Conservation (phyloP, 2,888 invertebrate species). For the Rhagophthalmus giganteus region DNA sequence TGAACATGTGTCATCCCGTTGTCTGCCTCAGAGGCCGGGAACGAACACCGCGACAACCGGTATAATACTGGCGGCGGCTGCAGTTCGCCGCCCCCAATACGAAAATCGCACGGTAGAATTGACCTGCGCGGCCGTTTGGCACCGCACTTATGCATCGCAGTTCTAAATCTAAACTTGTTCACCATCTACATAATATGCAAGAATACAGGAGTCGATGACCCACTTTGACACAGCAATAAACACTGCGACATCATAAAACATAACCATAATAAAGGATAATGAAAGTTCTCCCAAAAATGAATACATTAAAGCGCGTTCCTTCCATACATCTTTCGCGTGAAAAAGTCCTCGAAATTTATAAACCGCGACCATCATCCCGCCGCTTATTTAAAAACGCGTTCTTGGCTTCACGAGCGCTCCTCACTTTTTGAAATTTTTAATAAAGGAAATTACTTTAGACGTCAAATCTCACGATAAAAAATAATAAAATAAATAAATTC, state of each 20-base stretch:
- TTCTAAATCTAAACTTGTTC: slow-evolving; percentile 25
- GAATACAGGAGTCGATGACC: slow-evolving; percentile 23
- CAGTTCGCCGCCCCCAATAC: slow-evolving; percentile 38
- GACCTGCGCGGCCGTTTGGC: slow-evolving; percentile 39
- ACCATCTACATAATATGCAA: slow-evolving; percentile 15
- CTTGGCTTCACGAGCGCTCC: too few relatives aligned
- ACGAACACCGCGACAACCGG: slow-evolving; percentile 28
- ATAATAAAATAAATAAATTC: neutral
- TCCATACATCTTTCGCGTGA: too few relatives aligned
- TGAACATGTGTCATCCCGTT: slow-evolving; percentile 44
- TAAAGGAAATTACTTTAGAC: too few relatives aligned
- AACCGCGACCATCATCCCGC: too few relatives aligned
- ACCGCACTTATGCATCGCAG: slow-evolving; percentile 16
- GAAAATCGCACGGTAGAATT: slow-evolving; percentile 28
- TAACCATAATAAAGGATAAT: slow-evolving; percentile 14
- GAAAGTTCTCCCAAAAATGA: slow-evolving; percentile 2
- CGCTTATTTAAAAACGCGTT: too few relatives aligned
- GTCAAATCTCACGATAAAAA: too few relatives aligned
- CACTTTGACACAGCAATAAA: slow-evolving; percentile 10
- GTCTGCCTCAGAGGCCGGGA: slow-evolving; percentile 21
- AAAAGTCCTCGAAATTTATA: too few relatives aligned
- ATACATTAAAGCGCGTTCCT: neutral
- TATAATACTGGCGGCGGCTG: slow-evolving; percentile 33
- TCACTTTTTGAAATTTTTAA: too few relatives aligned
- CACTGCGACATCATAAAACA: neutral